These are phyloP conservation scores for Cossypha polioptera DNA, from an alignment of 2,797 vertebrate genomes.

Conservation along the genomic window DNA sequence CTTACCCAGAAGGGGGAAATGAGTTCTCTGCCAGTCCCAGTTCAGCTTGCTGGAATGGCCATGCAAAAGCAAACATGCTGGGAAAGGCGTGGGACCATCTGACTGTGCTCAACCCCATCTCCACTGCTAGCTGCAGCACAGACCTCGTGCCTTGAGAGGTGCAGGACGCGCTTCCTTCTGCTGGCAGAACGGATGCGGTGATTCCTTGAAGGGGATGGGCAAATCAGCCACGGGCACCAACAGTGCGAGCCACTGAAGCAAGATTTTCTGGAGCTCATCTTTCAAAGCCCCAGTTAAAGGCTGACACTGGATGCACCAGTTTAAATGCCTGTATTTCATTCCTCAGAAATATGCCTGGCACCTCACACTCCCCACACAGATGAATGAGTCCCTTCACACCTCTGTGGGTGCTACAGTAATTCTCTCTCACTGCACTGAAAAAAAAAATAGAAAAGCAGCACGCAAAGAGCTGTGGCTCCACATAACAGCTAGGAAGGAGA, in stretches of 20 bases:
- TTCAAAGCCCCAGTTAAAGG: background rate
- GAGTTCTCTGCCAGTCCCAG: background rate
- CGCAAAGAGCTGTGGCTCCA: background rate
- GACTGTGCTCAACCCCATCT: background rate
- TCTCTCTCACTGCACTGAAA: constrained; percentile 2
- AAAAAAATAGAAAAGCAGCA: background rate
- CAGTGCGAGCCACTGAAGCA: background rate
- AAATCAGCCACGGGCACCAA: background rate
- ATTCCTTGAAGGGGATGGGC: background rate
- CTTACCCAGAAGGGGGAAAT: background rate
- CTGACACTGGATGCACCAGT: constrained; percentile 39
- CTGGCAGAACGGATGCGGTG: fast-evolving
- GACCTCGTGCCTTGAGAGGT: background rate
- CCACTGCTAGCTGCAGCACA: background rate
- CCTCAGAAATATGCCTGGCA: constrained; percentile 57
- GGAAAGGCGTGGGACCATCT: background rate
- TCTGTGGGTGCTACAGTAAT: constrained; percentile 57
- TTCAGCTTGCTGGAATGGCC: background rate
- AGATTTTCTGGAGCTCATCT: constrained; percentile 17
- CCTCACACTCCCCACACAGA: constrained; percentile 59
- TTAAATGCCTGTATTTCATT: constrained; percentile 22
- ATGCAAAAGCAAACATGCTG: background rate
- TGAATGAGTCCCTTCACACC: constrained; percentile 62
- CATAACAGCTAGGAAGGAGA: background rate
- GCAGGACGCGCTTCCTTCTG: background rate